Conservation (phyloP, 2,797 vertebrate species). For the Acanthiza pusilla region DNA sequence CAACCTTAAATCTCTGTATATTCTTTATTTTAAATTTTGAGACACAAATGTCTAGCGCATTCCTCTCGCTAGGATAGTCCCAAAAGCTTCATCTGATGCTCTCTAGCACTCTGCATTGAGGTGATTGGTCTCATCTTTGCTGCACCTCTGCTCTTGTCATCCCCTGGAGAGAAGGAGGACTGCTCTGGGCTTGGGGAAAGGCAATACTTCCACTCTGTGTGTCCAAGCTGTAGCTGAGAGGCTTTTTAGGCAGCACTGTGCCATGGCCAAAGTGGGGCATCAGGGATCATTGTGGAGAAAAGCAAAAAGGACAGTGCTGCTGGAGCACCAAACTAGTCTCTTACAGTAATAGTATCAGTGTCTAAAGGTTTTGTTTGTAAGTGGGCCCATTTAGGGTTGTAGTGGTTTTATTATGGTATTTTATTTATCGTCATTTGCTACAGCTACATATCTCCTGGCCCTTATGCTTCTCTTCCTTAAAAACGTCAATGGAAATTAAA, state of each 20-base stretch:
- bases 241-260: not conserved
- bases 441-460: not conserved
- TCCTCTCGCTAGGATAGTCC: not conserved
- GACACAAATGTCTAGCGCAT: fast-evolving
- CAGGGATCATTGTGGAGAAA: not conserved
- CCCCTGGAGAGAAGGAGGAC: not conserved
- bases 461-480: not conserved
- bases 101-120: fast-evolving
- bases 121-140: not conserved
- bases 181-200: not conserved
- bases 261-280: fast-evolving
- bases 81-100: not conserved
- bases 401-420: not conserved
- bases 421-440: not conserved
- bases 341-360: fast-evolving
- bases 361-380: not conserved
- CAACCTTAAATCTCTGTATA: not conserved
- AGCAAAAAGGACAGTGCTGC: not conserved
- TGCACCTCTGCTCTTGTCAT: not conserved
- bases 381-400: fast-evolving
- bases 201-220: fast-evolving
- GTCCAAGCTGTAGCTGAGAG: not conserved
- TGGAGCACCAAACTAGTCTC: not conserved
- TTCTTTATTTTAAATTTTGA: fast-evolving
- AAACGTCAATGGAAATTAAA: not conserved